Conservation (phyloP, 2,888 invertebrate species). For the Dilophus febrilis region DNA sequence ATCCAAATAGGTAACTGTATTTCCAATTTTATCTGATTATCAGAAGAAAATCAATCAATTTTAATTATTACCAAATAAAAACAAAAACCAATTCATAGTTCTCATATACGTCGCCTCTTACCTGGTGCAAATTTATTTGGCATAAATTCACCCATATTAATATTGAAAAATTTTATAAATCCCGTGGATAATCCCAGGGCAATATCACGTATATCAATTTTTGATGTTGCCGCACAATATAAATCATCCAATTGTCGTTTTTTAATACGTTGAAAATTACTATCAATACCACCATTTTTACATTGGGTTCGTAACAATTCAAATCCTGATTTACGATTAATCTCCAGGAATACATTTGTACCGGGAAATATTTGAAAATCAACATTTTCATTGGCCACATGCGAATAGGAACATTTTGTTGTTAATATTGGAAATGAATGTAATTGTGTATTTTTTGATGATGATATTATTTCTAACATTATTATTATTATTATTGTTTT, state of each 20-base stretch:
- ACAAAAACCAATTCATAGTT: background rate
- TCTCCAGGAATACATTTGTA: slow-evolving; percentile 21
- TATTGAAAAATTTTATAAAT: slow-evolving; percentile 21
- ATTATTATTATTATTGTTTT: too few relatives aligned
- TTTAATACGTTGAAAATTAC: slow-evolving; percentile 1
- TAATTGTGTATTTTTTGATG: slow-evolving; percentile 22
- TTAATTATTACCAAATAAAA: background rate
- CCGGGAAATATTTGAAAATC: slow-evolving; percentile 26
- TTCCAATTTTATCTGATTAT: slow-evolving; percentile 19
- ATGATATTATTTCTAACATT: slow-evolving; percentile 23
- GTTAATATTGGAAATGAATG: slow-evolving; percentile 22
- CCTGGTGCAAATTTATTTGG: slow-evolving; percentile 19
- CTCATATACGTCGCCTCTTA: too few relatives aligned
- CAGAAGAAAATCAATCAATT: too few relatives aligned
- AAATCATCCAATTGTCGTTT: background rate
- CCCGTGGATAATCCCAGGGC: slow-evolving; percentile 25
- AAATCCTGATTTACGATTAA: slow-evolving; percentile 23
- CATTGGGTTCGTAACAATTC: slow-evolving; percentile 19
- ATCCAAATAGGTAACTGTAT: slow-evolving; percentile 23
- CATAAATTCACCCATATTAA: slow-evolving; percentile 12
- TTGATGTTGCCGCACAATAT: slow-evolving; percentile 1
- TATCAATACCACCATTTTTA: slow-evolving; percentile 3
- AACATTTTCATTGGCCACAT: slow-evolving; percentile 19
- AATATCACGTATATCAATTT: slow-evolving; percentile 15
- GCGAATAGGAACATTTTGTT: slow-evolving; percentile 20